Conservation (phyloP, 2,113 vertebrate species). For the Ptyas mucosa region DNA sequence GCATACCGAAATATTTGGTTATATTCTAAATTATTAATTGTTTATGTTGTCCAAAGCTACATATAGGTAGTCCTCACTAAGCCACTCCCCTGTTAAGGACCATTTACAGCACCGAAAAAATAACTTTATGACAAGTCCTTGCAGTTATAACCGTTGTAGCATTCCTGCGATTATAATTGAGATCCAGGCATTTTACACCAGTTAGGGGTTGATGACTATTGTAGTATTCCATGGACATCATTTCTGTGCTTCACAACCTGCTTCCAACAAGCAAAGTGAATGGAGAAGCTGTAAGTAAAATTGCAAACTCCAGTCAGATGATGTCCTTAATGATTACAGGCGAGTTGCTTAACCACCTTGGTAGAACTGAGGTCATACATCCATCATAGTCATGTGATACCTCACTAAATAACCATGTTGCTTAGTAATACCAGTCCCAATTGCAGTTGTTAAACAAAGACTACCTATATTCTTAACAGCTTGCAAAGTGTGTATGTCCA, state of each 20-base stretch:
- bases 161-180: not conserved
- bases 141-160: not conserved
- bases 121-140: not conserved
- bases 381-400: not conserved
- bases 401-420: not conserved
- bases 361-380: not conserved
- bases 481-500: not conserved
- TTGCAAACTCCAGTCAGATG: not conserved
- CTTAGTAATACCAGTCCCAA: not conserved
- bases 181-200: not conserved
- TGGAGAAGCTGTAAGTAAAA: not conserved
- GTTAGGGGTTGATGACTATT: not conserved
- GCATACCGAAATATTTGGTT: not conserved
- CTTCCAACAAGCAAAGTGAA: not conserved
- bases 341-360: not conserved
- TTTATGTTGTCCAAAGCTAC: not conserved
- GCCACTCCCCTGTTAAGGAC: not conserved
- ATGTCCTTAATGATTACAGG: not conserved
- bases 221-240: not conserved
- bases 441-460: not conserved
- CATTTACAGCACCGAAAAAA: not conserved
- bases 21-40: not conserved
- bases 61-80: not conserved
- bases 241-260: not conserved
- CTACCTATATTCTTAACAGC: not conserved